phyloP scores from a whole-genome alignment of 2,797 vertebrate species.

The Betta splendens region DNA sequence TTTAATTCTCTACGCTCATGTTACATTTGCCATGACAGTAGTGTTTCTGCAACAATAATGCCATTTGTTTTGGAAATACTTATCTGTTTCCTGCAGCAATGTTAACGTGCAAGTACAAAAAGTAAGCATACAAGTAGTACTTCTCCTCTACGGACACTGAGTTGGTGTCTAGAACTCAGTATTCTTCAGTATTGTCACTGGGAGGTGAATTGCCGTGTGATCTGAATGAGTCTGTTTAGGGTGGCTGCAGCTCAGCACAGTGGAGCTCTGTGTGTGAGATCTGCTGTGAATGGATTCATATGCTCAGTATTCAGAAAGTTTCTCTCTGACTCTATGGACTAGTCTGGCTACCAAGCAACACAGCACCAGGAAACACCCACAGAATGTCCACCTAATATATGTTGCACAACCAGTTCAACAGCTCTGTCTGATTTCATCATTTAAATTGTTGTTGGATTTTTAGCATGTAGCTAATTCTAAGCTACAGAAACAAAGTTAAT shows the following conservation, averaged over 20 bases:
- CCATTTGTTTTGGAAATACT: neutral
- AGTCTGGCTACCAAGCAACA: conserved; percentile 61
- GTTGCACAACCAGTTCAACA: conserved; percentile 28
- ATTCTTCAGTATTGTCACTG: conserved; percentile 45
- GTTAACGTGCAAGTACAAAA: neutral
- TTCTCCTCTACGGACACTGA: conserved; percentile 4
- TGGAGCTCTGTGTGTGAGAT: conserved; percentile 66
- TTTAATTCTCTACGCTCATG: neutral
- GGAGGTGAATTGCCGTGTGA: conserved; percentile 54
- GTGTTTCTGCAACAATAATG: conserved; percentile 2
- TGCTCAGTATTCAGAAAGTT: conserved; percentile 74
- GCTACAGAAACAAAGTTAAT: conserved; percentile 21
- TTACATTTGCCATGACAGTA: neutral
- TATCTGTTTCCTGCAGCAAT: neutral
- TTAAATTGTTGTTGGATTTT: conserved; percentile 29
- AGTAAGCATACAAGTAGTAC: neutral
- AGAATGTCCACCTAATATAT: conserved; percentile 47
- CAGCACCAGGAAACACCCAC: conserved; percentile 50
- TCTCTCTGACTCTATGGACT: conserved; percentile 48
- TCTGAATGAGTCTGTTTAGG: conserved; percentile 68
- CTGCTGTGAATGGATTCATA: conserved; percentile 61
- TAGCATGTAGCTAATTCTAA: conserved; percentile 18
- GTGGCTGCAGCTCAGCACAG: conserved; percentile 57
- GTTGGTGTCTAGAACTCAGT: conserved; percentile 34
- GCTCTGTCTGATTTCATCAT: conserved; percentile 31